phyloP scores from a whole-genome alignment of 2,888 invertebrate genomes.

The Euzophera pinguis region DNA sequence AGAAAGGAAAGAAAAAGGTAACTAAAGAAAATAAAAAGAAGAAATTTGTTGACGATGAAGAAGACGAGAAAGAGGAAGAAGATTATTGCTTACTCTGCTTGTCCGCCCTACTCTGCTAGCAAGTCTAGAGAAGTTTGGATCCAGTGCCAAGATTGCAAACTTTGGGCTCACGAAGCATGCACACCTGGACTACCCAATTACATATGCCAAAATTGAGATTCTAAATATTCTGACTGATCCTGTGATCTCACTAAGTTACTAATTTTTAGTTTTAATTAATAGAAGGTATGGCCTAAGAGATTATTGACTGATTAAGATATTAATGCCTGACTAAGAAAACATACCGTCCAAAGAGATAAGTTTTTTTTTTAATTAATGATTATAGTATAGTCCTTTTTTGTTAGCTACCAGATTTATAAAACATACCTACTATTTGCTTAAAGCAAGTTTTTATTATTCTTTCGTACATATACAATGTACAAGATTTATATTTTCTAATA shows the following conservation, averaged over 20 bases:
- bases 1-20: constrained; percentile 1
- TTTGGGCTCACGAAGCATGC: constrained; percentile 21
- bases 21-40: constrained; percentile 4
- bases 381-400: no score
- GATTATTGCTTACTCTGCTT: constrained; percentile 20
- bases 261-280: constrained; percentile 5
- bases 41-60: constrained; percentile 1
- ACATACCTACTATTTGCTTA: not conserved
- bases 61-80: constrained; percentile 8
- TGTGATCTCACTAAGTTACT: not conserved
- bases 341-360: not conserved
- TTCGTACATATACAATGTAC: not conserved
- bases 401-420: no score
- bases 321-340: constrained; percentile 2
- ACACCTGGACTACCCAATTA: constrained; percentile 15
- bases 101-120: constrained; percentile 18
- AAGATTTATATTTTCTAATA: no score
- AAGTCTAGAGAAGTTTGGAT: constrained; percentile 20
- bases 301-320: not conserved
- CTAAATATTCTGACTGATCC: constrained; percentile 15
- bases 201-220: constrained; percentile 18
- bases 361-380: no score
- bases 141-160: constrained; percentile 17
- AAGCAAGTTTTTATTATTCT: not conserved
- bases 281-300: not conserved